These are phyloP conservation scores for Drosophila mimica DNA, from an alignment of 2,888 invertebrate species.

Conservation along the genomic window DNA sequence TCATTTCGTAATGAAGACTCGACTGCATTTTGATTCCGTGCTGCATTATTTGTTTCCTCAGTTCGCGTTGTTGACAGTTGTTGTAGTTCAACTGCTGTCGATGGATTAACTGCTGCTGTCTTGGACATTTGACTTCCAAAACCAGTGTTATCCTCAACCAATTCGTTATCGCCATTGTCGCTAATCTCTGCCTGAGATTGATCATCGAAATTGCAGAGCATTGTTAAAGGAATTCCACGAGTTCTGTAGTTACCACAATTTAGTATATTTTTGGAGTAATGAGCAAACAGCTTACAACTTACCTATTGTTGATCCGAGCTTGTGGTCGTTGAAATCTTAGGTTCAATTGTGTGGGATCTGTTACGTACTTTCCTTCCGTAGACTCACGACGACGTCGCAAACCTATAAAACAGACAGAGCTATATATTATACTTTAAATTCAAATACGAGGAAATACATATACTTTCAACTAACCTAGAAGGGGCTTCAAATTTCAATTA, in stretches of 20 bases:
- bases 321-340: constrained; percentile 91
- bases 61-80: constrained; percentile 17
- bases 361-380: constrained; percentile 91
- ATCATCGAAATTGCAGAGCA: constrained; percentile 83
- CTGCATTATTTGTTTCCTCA: constrained; percentile 55
- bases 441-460: neutral
- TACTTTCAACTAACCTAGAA: neutral
- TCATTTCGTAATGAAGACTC: constrained; percentile 70
- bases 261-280: neutral
- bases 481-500: too few species aligned
- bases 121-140: constrained; percentile 14
- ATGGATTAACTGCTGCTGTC: constrained; percentile 16
- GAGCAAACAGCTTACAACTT: constrained; percentile 29
- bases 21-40: constrained; percentile 65
- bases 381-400: constrained; percentile 91
- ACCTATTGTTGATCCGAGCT: constrained; percentile 84
- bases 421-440: neutral
- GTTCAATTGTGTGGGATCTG: constrained; percentile 93
- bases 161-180: constrained; percentile 54
- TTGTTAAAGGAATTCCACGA: constrained; percentile 86
- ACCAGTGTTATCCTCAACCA: constrained; percentile 26
- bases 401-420: constrained; percentile 69
- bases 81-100: neutral
- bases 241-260: constrained; percentile 50
- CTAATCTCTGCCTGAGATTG: constrained; percentile 76